Base-by-base conservation (phyloP, 2,797 vertebrate genomes). In the Chloroceryle amazona region DNA sequence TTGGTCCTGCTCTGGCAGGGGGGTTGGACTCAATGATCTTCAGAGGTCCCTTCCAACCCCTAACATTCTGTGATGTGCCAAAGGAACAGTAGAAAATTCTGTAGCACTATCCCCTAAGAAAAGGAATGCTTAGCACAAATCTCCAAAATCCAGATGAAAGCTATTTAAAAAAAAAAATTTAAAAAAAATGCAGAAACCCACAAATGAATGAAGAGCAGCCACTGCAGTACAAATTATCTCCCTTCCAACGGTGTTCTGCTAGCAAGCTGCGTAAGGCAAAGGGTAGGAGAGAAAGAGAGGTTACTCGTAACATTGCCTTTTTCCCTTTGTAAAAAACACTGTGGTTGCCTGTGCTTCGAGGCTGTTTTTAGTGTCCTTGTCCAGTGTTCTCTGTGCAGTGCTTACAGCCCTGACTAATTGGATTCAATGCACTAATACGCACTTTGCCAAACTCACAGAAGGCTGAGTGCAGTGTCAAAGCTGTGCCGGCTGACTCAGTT, bases 371-470 rank as follows among this genome's bases (percentile, higher is more conserved):
- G 39, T 61, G 81, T 78, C 55, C n/a, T 70, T 23, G 14, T 49
- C 75, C 35, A 46, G 52, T 60, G 28, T 39, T 80, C 83, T 70
- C 70, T 63, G 39, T 55, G n/a, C 60, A 57, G 26, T 80, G 54
- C 33, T 85, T 55, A 28, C 71, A 76, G 62, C 52, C 39, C 58
- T 61, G 33, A 68, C 63, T 61, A 37, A 63, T 51, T 80, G 46
- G 51, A 86, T 83, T 67, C 63, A 49, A 62, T 67, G 35, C 23
- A 70, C 67, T 95, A 85, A 87, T 23, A 42, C 4, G 13, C 3
- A 31, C 74, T 89, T 89, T 85, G 74, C 73, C 92, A 94, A 80
- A 79, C 37, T 72, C 88, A 55, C 80, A 84, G 95, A 93, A 96
- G 90, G 88, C 63, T 96, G 91, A 83, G 84, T 61, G 3, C 42